Evolutionary conservation across 2,113 vertebrate species (phyloP), one percentile per base, ranked within the genome.

Genomic region (Entomyzon cyanotis): DNA sequence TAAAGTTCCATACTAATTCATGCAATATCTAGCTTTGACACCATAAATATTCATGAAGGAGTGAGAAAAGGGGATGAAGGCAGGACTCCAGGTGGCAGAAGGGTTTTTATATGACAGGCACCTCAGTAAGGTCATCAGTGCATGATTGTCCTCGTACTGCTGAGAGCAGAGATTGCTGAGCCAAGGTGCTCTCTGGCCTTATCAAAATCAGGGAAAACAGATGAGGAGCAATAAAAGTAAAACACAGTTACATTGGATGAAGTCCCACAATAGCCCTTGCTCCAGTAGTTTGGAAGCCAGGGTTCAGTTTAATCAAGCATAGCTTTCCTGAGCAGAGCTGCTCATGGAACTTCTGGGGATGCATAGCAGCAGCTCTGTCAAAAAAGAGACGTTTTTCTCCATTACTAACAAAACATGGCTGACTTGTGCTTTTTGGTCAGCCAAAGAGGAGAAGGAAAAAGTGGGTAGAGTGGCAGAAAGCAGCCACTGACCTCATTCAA

Each of bases 331-430:
- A 77, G 52, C 1, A 2, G 24, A 82, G 39, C 30, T 0, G 8
- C 67, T 91, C 44, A 11, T 6, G 10, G 68, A 47, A 69, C 24
- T 16, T 65, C 42, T 56, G 60, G 46, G 62, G 55, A 62, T 28
- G 27, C 0, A 0, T 9, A 52, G 28, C 59, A 46, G 64, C 4
- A 12, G 44, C 46, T 90, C 56, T 0, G 0, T 19, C 63, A 84
- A 50, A 46, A 74, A 88, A 74, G 31, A 90, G 31, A 11, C 20
- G 12, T 62, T 86, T 92, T 78, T 71, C 84, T 91, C 68, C 8
- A 4, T 81, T 83, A 59, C 74, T 93, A 80, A 55, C 25, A 71
- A 91, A 90, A 58, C 3, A 3, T 7, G 27, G n/a, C 9, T n/a
- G 12, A 2, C 25, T 49, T 33, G 11, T 14, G 2, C 28, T 53